Evolutionary conservation across 1,140 invertebrate species (phyloP).

Genomic region (Cheumatopsyche charites): DNA sequence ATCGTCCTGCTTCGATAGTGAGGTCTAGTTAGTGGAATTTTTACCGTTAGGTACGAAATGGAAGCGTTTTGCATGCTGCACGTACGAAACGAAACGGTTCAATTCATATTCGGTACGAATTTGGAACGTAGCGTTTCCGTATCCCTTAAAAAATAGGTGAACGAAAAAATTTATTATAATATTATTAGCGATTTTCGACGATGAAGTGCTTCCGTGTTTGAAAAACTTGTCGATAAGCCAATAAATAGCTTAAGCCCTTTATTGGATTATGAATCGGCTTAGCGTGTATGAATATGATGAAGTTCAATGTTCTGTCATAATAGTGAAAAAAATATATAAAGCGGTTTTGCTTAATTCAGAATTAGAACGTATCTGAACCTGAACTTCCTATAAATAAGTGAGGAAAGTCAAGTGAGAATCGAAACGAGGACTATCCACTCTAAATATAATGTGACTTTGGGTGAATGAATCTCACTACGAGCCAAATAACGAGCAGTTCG

Average conservation of each 20-base stretch:
- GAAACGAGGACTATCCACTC: conserved; percentile 13
- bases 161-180: not conserved
- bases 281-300: not conserved
- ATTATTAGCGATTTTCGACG: not conserved
- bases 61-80: conserved; percentile 4
- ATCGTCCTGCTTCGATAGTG: not conserved
- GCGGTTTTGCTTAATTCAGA: too few relatives aligned
- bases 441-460: not conserved
- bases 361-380: too few relatives aligned
- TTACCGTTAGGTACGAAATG: conserved; percentile 18
- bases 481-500: conserved; percentile 19
- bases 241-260: conserved; percentile 24
- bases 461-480: conserved; percentile 19
- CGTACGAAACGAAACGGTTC: not conserved
- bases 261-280: conserved; percentile 21
- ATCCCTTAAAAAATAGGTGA: not conserved
- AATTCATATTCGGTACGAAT: conserved; percentile 21
- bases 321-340: too few relatives aligned
- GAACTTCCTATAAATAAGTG: too few relatives aligned
- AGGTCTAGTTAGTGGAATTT: not conserved
- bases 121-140: not conserved
- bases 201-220: not conserved
- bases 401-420: not conserved
- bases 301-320: too few relatives aligned
- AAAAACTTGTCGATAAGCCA: not conserved